Base-by-base conservation (phyloP, 2,888 invertebrate species). In the Conus canariensis region DNA sequence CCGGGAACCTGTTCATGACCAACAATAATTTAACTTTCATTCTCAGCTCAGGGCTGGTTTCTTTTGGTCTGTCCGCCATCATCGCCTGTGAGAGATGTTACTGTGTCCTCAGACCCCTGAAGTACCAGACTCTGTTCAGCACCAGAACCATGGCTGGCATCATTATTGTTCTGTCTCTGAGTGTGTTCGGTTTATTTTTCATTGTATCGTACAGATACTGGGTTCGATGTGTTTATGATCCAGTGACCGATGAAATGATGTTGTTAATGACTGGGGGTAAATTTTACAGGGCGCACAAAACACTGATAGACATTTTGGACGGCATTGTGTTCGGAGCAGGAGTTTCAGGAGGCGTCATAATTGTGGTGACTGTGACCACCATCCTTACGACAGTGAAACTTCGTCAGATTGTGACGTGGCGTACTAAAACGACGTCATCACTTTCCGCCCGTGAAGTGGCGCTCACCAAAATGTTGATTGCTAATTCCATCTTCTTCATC, bases 381-480 rank as follows among this genome's bases (percentile, higher is more conserved):
- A 83, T 58, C 30, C 58, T 22, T 8, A 86, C 86, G 3, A 59
- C 86, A 3, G 58, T 64, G 8, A 86, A 64, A 19, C 30, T 86
- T 30, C 60, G 67, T 30, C 60, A 86, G 86, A 25, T 58, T 6
- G 25, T 64, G 30, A 58, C 60, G 30, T 86, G 86, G 86, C 60
- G 86, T 10, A n/a, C 60, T 22, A 30, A 59, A 30, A 86, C 88
- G 8, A 80, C 88, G 16, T 77, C 88, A 5, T 56, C 86, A 2
- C 19, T 67, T 7, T 86, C 86, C 19, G 7, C 67, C 45, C 86
- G 30, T 8, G 86, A 86, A 12, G 45, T 86, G 45, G 86, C 86
- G 10, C 86, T 86, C 30, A 86, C 86, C 64, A 86, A 64, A 25
- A 86, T 86, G 86, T 22, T 86, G 60, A 86, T 86, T 16, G 60